These are phyloP conservation scores for Anarrhichthys ocellatus DNA, from an alignment of 2,113 vertebrate species.

Conservation along the genomic window DNA sequence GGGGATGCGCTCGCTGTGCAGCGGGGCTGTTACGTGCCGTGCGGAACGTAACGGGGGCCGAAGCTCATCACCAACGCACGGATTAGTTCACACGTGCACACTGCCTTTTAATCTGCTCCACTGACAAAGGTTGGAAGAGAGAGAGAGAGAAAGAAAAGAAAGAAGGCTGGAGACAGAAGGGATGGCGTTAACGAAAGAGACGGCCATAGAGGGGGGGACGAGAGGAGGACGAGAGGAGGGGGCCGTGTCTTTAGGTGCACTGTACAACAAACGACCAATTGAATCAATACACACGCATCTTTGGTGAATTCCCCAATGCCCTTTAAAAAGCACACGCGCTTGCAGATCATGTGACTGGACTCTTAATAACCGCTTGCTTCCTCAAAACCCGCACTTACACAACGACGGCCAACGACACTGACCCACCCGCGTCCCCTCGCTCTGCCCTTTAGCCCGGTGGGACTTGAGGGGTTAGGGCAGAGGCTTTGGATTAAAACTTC, in stretches of 20 bases:
- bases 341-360: background rate
- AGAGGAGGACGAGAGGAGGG: background rate
- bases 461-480: background rate
- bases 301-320: background rate
- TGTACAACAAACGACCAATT: background rate
- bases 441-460: slow-evolving; percentile 4
- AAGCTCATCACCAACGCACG: slow-evolving; percentile 71
- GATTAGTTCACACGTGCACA: slow-evolving; percentile 81
- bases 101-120: slow-evolving; percentile 77
- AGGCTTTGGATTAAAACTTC: slow-evolving; percentile 63
- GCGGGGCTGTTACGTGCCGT: background rate
- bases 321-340: background rate
- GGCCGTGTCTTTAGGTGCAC: slow-evolving; percentile 11
- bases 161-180: background rate
- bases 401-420: background rate
- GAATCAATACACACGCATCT: background rate
- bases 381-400: background rate
- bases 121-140: slow-evolving; percentile 54
- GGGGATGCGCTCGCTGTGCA: slow-evolving; percentile 24
- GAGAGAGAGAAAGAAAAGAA: slow-evolving; percentile 14
- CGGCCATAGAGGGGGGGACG: background rate
- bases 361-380: background rate
- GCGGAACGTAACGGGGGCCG: slow-evolving; percentile 33
- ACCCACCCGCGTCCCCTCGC: background rate
- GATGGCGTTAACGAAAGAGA: background rate